These are phyloP conservation scores for Resseliella maxima DNA, from an alignment of 2,888 invertebrate genomes.

Conservation along the genomic window DNA sequence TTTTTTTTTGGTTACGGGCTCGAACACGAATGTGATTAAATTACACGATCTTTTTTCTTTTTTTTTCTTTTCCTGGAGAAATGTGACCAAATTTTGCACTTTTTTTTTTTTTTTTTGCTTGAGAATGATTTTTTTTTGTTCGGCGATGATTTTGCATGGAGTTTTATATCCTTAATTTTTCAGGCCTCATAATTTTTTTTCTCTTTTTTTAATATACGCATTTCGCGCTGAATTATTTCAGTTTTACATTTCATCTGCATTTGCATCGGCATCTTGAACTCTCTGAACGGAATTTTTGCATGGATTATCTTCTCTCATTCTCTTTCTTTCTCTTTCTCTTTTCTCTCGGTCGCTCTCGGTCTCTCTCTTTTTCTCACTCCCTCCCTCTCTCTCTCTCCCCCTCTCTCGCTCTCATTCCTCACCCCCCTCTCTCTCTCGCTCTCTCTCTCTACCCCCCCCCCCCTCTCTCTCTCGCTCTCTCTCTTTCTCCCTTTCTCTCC, in stretches of 20 bases:
- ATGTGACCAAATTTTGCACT: conserved; percentile 30
- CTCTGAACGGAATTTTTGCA: no score
- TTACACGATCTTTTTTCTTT: background rate
- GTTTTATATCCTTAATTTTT: conserved; percentile 35
- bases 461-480: no score
- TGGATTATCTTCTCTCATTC: no score
- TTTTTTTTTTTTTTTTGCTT: background rate
- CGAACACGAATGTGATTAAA: conserved; percentile 24
- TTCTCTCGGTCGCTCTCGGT: no score
- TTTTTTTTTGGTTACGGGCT: background rate
- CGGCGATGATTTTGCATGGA: conserved; percentile 29
- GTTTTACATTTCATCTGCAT: conserved; percentile 8
- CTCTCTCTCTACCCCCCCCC: no score
- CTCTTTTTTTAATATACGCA: conserved; percentile 17
- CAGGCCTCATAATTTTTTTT: conserved; percentile 42
- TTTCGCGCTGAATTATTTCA: conserved; percentile 11
- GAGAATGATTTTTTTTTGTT: background rate
- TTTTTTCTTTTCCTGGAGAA: background rate
- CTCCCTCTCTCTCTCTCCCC: no score
- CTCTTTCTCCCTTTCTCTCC: no score
- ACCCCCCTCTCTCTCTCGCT: no score
- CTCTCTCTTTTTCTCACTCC: no score
- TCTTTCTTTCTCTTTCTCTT: no score
- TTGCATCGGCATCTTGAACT: no score
- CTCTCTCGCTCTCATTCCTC: no score